Percentiles rank a stretch among this genome's conserved stretches.
These are phyloP conservation scores for Perca fluviatilis DNA, from an alignment of 2,113 vertebrate genomes.

Conservation along the genomic window DNA sequence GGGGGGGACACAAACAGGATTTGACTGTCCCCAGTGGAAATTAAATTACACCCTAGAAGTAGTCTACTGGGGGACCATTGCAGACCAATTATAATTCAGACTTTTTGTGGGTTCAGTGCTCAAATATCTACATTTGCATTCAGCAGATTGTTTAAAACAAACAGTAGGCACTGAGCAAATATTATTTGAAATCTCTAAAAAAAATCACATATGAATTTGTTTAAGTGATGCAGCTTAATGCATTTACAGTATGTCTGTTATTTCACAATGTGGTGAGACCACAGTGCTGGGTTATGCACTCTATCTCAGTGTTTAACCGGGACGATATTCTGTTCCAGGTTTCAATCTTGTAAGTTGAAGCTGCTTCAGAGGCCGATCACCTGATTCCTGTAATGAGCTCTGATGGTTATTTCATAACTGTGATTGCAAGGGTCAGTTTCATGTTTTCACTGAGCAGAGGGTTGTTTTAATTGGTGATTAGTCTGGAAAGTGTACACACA, in stretches of 20 bases:
- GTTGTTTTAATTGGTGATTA: slow-evolving; percentile 62
- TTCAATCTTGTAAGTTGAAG: slow-evolving; percentile 23
- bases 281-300: background rate
- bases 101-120: background rate
- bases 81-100: background rate
- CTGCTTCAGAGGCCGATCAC: slow-evolving; percentile 34
- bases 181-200: background rate
- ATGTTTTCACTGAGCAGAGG: slow-evolving; percentile 44
- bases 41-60: background rate
- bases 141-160: background rate
- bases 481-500: slow-evolving; percentile 39
- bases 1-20: no score
- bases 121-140: background rate
- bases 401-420: slow-evolving; percentile 56
- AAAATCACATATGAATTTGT: background rate
- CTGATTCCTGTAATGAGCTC: slow-evolving; percentile 62
- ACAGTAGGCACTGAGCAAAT: background rate
- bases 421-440: slow-evolving; percentile 46
- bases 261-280: background rate
- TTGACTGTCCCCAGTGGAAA: no score
- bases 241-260: background rate
- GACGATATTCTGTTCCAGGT: slow-evolving; percentile 10
- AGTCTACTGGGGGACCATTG: background rate
- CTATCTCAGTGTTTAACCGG: background rate
- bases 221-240: background rate